Evolutionary conservation across 2,888 invertebrate species (phyloP), one percentile per base, ranked within the genome.

Genomic region (Mesorhabditis sp.): DNA sequence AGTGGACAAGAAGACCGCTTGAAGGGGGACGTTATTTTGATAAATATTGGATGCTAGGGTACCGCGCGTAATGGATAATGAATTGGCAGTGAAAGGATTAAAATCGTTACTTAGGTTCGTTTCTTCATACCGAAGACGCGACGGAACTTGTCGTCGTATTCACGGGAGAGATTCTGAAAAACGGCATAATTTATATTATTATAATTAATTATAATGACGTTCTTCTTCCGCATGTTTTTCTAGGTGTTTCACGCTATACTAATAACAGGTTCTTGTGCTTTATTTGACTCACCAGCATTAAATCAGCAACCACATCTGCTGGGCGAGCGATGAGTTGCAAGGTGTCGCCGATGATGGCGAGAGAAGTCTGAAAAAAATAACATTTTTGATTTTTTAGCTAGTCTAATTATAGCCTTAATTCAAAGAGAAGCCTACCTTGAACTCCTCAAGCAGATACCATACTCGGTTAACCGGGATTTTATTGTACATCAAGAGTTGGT

Each of bases 141-240:
- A 45, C 80, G 69, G 80, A 84, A 84, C 74, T 83, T 83, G 69
- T 73, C 71, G 66, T 79, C 80, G 72, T 81, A 84, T 65, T 81
- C 82, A 42, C 70, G 72, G 67, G 78, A 72, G 7, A 83, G 70
- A 50, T 79, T 77, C 58, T 50, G n/a, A 50, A 50, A 50, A 28
- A 28, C 1, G 28, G 28, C 28, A 28, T 28, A 28, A 28, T 28
- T 28, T 28, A 28, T 28, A 2, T 28, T 28, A 28, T 28, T 28
- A 28, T 28, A 28, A 50, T 50, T 10, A 50, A 10, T 50, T n/a
- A 50, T 50, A 13, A 50, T 50, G 7, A 13, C 58, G n/a, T 50
- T 50, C 1, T 13, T 13, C 58, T 13, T n/a, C 7, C n/a, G 2
- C 10, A 50, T 50, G 7, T 50, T n/a, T 13, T 50, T 50, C n/a